phyloP scores from a whole-genome alignment of 23 tunicate species.

The Trididemnum nubilum region DNA sequence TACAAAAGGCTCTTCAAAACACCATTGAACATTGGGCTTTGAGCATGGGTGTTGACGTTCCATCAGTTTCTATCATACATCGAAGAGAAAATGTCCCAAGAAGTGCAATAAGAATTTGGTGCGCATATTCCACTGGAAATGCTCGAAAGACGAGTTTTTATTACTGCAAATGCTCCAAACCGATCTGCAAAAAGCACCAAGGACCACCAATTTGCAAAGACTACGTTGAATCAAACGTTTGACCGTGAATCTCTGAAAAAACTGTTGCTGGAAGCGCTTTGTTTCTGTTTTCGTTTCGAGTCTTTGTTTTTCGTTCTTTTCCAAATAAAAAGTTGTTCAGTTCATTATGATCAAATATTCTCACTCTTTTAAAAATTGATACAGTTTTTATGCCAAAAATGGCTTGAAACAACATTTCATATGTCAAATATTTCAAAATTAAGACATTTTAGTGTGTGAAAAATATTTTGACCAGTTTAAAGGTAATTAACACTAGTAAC shows the following conservation, averaged over 20 bases:
- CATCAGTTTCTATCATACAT: background rate
- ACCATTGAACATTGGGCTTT: background rate
- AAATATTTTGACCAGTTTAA: slow-evolving; percentile 13
- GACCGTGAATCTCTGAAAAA: background rate
- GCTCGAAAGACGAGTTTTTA: background rate
- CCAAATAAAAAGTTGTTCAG: background rate
- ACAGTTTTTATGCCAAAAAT: background rate
- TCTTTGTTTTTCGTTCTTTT: background rate
- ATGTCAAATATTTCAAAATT: background rate
- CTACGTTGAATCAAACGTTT: background rate
- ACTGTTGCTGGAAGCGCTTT: background rate
- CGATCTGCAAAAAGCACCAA: background rate
- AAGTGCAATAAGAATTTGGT: slow-evolving; percentile 1
- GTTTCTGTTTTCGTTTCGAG: background rate
- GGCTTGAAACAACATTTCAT: background rate
- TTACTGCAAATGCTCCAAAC: background rate
- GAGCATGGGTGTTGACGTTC: background rate
- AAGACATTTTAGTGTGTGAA: slow-evolving; percentile 8
- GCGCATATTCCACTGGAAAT: background rate
- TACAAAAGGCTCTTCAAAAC: slow-evolving; percentile 6
- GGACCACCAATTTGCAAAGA: slow-evolving; percentile 19
- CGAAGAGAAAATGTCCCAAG: background rate
- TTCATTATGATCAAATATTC: background rate
- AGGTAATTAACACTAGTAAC: background rate
- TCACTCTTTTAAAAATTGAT: background rate